phyloP scores from a whole-genome alignment of 2,888 invertebrate genomes.

The Celastrina argiolus region DNA sequence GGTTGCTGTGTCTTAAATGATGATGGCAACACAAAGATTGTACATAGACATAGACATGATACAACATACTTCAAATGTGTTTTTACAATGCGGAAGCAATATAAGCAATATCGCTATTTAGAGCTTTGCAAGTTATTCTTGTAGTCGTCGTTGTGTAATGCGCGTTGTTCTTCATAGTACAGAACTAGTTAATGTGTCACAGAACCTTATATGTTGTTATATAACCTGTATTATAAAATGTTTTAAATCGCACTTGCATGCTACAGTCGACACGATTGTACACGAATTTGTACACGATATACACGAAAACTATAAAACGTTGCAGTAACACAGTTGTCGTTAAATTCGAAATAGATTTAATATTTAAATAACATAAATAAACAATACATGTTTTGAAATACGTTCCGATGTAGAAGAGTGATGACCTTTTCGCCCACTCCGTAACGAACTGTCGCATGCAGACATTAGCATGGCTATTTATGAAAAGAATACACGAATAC shows the following conservation, averaged over 20 bases:
- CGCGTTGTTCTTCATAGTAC: neutral
- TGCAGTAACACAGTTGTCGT: neutral
- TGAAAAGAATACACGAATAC: constrained; percentile 1
- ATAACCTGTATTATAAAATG: neutral
- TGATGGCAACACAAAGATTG: neutral
- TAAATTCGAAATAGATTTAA: neutral
- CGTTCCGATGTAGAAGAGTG: neutral
- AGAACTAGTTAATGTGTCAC: constrained; percentile 7
- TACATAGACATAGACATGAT: neutral
- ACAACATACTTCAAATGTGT: neutral
- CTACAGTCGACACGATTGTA: neutral
- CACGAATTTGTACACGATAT: neutral
- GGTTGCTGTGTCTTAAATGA: neutral
- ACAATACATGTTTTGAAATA: neutral
- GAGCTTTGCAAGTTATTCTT: constrained; percentile 13
- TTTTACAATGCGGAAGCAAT: constrained; percentile 16
- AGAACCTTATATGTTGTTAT: neutral
- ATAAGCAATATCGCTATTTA: constrained; percentile 1
- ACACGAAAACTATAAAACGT: neutral
- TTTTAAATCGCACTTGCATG: neutral
- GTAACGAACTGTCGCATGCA: neutral
- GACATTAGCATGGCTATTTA: neutral
- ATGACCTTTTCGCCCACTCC: constrained; percentile 16
- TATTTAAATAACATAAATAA: constrained; percentile 6
- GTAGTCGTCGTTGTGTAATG: constrained; percentile 2